These are phyloP conservation scores for Equus quagga DNA, from an alignment of 2,113 vertebrate species.

Conservation along the genomic window DNA sequence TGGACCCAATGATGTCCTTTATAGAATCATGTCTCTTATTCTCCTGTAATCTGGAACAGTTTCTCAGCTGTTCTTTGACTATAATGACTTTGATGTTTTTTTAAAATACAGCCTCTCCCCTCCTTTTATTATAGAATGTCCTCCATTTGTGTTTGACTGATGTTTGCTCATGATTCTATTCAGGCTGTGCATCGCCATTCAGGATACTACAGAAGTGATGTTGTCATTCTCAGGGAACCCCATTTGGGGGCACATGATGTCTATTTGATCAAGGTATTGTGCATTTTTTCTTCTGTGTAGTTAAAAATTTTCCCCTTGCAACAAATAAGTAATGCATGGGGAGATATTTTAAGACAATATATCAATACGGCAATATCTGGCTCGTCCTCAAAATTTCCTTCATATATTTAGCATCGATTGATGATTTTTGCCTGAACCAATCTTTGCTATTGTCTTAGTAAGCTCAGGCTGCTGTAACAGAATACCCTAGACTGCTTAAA, in stretches of 20 bases:
- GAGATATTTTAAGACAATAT: background rate
- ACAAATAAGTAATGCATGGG: background rate
- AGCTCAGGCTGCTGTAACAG: background rate
- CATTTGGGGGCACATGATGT: background rate
- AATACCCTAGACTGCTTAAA: background rate
- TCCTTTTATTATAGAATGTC: background rate
- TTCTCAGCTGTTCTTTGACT: background rate
- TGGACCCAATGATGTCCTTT: background rate
- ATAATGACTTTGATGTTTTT: background rate
- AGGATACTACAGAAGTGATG: rapidly evolving
- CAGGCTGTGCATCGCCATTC: background rate
- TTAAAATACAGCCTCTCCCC: background rate
- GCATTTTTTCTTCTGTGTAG: background rate
- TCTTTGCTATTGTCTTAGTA: background rate
- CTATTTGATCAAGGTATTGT: background rate
- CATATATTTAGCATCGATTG: background rate
- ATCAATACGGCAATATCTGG: background rate
- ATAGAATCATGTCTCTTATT: background rate
- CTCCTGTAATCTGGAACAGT: background rate
- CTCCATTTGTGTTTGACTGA: background rate
- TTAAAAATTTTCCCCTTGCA: background rate
- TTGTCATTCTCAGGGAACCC: background rate
- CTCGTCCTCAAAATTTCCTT: background rate
- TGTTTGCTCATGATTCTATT: background rate
- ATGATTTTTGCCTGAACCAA: background rate